phyloP scores from a whole-genome alignment of 2,888 invertebrate species.

The Lymantria dispar region DNA sequence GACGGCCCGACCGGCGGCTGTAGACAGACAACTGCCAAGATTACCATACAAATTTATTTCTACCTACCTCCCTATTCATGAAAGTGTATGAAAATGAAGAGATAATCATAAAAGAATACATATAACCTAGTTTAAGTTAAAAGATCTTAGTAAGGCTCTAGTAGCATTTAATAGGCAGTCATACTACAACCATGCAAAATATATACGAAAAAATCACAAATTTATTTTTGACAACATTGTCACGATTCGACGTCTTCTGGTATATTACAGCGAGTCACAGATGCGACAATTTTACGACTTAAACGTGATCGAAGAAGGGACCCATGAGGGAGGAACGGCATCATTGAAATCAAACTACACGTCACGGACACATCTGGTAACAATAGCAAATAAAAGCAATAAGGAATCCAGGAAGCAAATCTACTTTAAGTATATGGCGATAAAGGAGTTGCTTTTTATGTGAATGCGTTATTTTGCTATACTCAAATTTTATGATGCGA shows the following conservation, averaged over 20 bases:
- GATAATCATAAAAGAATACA: too few relatives aligned
- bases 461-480: background rate
- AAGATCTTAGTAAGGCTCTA: too few relatives aligned
- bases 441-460: background rate
- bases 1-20: too few relatives aligned
- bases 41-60: too few relatives aligned
- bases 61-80: too few relatives aligned
- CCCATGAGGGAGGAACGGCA: slow-evolving; percentile 1
- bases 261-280: slow-evolving; percentile 9
- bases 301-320: slow-evolving; percentile 6
- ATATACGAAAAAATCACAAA: too few relatives aligned
- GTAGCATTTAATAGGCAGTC: too few relatives aligned
- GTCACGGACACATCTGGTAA: slow-evolving; percentile 10
- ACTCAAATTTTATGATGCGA: background rate
- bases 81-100: too few relatives aligned
- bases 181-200: too few relatives aligned
- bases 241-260: background rate
- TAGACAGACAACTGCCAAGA: too few relatives aligned
- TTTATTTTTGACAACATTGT: slow-evolving; percentile 15
- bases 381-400: slow-evolving; percentile 9
- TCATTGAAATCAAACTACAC: slow-evolving; percentile 11
- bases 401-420: background rate
- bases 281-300: slow-evolving; percentile 22
- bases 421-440: background rate
- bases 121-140: too few relatives aligned